Evolutionary conservation across 2,797 vertebrate genomes (phyloP), one percentile per base, ranked within the genome.

Genomic region (Enteromius treurensis): DNA sequence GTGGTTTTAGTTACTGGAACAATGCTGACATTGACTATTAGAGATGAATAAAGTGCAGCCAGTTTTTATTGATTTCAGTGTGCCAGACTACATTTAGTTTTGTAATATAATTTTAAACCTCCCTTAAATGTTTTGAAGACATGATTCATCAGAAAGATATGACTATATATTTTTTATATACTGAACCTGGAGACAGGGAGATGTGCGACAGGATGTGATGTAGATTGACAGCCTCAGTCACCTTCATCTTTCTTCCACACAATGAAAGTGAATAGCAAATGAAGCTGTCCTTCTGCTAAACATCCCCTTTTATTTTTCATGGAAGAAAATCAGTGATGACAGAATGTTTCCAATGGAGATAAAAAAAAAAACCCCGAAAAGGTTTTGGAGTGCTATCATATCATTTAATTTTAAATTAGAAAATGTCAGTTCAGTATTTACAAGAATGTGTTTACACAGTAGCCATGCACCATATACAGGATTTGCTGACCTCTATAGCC

Each of bases 341-440:
- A 70, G 7, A 49, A 47, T 70, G 7, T 62, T 15, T 62, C 29
- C 47, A 19, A 64, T 47, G 23, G 10, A 45, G 26, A 37, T 73
- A 14, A 55, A 26, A 42, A 19, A 60, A n/a, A 26, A 26, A 26
- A 26, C 1, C 1, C 1, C 23, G 19, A 70, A 79, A 84, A 74
- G 21, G 21, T 37, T 21, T 9, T 29, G 10, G 53, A 81, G 82
- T 58, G 53, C 10, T 53, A 73, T 68, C 62, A 64, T 67, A 88
- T 90, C 17, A 86, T 90, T 91, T 90, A 84, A 91, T 92, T 85
- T 91, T 92, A 92, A 92, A 92, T 92, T 89, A 94, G 86, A 93
- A 91, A 90, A 91, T 79, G 91, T 92, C 92, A 89, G 91, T 90
- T 87, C 78, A 86, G 47, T 92, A 90, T 92, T 81, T 91, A 92